A percentile compares a stretch with the other conserved stretches of the same genome.
phyloP scores from a whole-genome alignment of 2,888 invertebrate species.

The Troides oblongomaculatus region DNA sequence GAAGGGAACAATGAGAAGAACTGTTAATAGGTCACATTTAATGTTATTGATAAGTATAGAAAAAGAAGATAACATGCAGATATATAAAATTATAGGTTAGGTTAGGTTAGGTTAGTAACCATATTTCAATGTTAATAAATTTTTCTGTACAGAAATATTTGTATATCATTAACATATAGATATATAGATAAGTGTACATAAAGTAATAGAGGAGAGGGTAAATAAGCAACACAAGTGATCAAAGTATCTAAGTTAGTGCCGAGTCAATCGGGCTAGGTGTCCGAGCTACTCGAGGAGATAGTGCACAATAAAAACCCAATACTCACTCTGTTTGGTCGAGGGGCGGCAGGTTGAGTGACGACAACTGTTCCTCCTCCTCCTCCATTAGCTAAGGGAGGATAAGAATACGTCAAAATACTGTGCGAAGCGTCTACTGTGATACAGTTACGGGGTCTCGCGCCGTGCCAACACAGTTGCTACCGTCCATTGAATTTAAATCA shows the following conservation, averaged over 20 bases:
- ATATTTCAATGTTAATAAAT: no score
- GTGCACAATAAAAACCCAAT: conserved; percentile 28
- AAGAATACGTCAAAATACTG: conserved; percentile 72
- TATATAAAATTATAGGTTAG: no score
- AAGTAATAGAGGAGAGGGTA: neutral
- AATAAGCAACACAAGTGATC: neutral
- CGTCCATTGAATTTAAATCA: no score
- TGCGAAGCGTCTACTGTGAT: conserved; percentile 71
- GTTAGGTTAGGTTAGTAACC: no score
- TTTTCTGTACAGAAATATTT: no score
- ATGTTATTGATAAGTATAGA: no score
- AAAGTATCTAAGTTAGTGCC: neutral
- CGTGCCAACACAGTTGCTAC: conserved; percentile 36
- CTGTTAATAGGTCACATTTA: no score
- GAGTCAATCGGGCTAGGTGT: no score
- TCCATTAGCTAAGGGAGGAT: conserved; percentile 67
- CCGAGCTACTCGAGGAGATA: neutral
- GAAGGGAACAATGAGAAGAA: no score
- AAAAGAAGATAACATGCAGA: no score
- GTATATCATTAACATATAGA: no score
- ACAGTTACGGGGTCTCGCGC: conserved; percentile 34
- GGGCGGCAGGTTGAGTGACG: conserved; percentile 62
- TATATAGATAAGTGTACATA: no score
- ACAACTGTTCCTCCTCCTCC: conserved; percentile 62
- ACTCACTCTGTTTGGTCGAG: conserved; percentile 68